These are phyloP conservation scores for Melanotaenia nigrans DNA, from an alignment of 2,797 vertebrate species.

Conservation along the genomic window DNA sequence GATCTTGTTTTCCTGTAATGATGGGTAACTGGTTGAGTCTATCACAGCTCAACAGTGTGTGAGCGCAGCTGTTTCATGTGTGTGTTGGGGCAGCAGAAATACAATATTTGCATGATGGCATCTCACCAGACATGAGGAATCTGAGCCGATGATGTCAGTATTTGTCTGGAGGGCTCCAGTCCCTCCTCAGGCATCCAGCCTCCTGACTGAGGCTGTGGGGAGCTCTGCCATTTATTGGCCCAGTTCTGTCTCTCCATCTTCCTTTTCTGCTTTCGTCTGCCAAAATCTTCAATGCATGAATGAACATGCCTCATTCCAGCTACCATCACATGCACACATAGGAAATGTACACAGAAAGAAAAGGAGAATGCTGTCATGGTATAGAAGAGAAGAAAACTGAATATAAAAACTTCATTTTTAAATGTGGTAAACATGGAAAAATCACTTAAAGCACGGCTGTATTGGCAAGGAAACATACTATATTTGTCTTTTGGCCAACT, in stretches of 20 bases:
- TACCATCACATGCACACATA: slow-evolving; percentile 7
- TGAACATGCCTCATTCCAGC: slow-evolving; percentile 55
- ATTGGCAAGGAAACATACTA: no score
- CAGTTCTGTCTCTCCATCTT: slow-evolving; percentile 75
- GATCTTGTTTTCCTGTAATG: not conserved
- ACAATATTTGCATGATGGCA: slow-evolving; percentile 55
- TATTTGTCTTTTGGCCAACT: no score
- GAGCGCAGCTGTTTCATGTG: slow-evolving; percentile 1
- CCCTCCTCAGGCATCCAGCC: slow-evolving; percentile 55
- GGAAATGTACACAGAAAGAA: no score
- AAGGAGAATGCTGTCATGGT: no score
- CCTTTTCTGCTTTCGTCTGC: slow-evolving; percentile 39
- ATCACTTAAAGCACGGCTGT: no score
- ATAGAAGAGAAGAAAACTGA: no score
- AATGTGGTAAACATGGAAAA: no score
- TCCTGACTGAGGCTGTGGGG: slow-evolving; percentile 50
- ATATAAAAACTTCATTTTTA: no score
- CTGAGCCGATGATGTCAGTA: slow-evolving; percentile 50
- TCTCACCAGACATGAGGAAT: slow-evolving; percentile 47
- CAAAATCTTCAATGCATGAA: slow-evolving; percentile 53
- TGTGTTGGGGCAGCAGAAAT: slow-evolving; percentile 20
- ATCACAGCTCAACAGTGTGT: not conserved
- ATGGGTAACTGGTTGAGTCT: slow-evolving; percentile 30
- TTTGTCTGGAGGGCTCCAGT: slow-evolving; percentile 49
- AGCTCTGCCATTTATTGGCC: slow-evolving; percentile 65